phyloP scores from a whole-genome alignment of 2,113 vertebrate genomes.

The Boleophthalmus pectinirostris region DNA sequence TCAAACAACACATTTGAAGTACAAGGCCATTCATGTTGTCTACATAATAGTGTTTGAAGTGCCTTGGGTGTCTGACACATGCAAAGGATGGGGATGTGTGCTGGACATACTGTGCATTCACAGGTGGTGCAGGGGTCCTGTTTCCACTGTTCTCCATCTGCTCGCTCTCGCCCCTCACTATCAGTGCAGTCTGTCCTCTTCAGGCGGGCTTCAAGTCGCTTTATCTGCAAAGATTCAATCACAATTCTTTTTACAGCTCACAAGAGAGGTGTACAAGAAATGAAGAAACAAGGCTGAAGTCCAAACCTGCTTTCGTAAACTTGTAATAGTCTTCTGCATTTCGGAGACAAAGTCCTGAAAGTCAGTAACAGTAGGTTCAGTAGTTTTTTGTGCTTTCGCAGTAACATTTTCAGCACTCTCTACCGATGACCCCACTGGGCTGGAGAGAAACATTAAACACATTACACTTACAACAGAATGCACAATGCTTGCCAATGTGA shows the following conservation, averaged over 20 bases:
- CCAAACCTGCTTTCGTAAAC: constrained; percentile 91
- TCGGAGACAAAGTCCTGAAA: constrained; percentile 93
- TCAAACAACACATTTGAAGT: neutral
- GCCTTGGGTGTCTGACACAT: neutral
- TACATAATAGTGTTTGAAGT: neutral
- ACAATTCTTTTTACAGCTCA: neutral
- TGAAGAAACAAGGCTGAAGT: neutral
- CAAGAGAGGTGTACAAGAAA: neutral
- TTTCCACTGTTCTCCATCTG: constrained; percentile 84
- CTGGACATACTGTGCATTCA: constrained; percentile 88
- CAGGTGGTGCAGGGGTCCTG: constrained; percentile 86
- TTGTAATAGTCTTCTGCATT: constrained; percentile 94
- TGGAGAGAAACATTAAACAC: constrained; percentile 52
- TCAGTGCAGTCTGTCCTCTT: constrained; percentile 89
- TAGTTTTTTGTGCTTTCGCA: constrained; percentile 58
- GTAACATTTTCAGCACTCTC: constrained; percentile 74
- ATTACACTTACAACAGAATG: neutral
- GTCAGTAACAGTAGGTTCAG: constrained; percentile 76
- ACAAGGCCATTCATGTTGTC: neutral
- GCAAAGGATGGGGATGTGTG: neutral
- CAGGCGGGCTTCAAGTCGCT: constrained; percentile 91
- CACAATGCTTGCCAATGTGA: no score
- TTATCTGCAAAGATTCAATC: constrained; percentile 80
- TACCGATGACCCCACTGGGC: constrained; percentile 58
- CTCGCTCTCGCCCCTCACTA: constrained; percentile 77